Evolutionary conservation across 2,888 invertebrate species (phyloP).

Genomic region (Hesperia comma): DNA sequence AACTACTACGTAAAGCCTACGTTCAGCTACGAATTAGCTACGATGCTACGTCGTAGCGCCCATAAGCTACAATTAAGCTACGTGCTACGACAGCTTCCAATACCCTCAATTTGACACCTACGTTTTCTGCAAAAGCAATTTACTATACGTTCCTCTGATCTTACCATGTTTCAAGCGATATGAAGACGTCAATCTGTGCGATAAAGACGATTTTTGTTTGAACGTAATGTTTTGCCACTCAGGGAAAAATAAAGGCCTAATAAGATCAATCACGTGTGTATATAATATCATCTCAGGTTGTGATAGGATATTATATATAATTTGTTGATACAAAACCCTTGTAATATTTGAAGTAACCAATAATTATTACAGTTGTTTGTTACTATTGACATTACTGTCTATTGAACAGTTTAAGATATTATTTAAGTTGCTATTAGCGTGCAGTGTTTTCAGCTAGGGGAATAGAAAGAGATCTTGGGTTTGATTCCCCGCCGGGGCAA

Average conservation of each 20-base stretch:
- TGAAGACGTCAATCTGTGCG: neutral
- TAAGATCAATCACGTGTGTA: slow-evolving; percentile 4
- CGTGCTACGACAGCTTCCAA: slow-evolving; percentile 25
- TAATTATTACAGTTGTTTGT: neutral
- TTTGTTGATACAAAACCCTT: neutral
- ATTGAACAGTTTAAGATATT: too few relatives aligned
- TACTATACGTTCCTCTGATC: neutral
- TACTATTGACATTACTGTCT: neutral
- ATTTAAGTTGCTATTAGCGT: too few relatives aligned
- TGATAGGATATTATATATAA: neutral
- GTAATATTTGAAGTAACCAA: neutral
- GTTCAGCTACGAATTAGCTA: slow-evolving; percentile 23
- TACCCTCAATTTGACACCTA: slow-evolving; percentile 20
- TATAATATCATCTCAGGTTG: neutral
- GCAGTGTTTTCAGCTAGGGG: too few relatives aligned
- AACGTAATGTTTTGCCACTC: neutral
- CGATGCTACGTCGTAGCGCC: slow-evolving; percentile 9
- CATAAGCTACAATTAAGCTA: slow-evolving; percentile 27
- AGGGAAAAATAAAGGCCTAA: neutral
- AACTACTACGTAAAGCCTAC: slow-evolving; percentile 9
- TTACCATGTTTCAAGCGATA: neutral
- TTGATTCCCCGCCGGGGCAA: too few relatives aligned
- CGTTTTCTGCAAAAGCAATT: slow-evolving; percentile 6
- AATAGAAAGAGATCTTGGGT: too few relatives aligned
- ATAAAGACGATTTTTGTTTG: neutral